Evolutionary conservation across 2,113 vertebrate genomes (phyloP), one percentile per base, ranked within the genome.

Genomic region (Apeltes quadracus): DNA sequence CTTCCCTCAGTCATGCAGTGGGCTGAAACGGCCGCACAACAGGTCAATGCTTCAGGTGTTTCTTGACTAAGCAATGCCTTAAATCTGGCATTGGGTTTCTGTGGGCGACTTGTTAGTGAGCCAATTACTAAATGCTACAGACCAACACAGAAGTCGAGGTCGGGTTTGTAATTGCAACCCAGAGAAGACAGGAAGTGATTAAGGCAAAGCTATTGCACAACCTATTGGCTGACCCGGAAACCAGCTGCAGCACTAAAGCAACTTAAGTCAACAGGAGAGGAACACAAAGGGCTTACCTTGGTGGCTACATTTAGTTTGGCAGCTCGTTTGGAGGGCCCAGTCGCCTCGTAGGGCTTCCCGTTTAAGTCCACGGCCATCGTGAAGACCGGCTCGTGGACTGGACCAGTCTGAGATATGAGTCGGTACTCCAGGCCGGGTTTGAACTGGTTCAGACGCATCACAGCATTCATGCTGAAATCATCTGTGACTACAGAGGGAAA

Each of bases 401-500:
- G 97, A 0, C 97, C 97, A 0, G 96, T 96, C 75, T 99, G 97
- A 2, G 96, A 97, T 6, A 95, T 86, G 3, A 99, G 94, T 23
- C 94, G 94, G 90, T 98, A 99, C 82, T 97, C 96, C 55, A 98
- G 92, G 0, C 97, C 97, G 0, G 97, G 96, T 66, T 95, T 95
- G 25, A 98, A 93, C 92, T 99, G 97, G 89, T 99, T 99, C 25
- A 99, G 82, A 66, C 96, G 95, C 98, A 99, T 99, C 78, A 99
- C 91, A 0, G 97, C 96, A 1, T 99, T 99, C 95, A 97, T 96
- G 23, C 94, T 95, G 66, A 97, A 0, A 88, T 97, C 96, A 85
- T 98, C 96, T 78, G 89, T 72, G 43, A 90, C 88, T 90, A 20
- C 3, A 8, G 58, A 50, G 13, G 7, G 10, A 67, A 50, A 9